Conservation (phyloP, 2,113 vertebrate genomes). For the Boleophthalmus pectinirostris region DNA sequence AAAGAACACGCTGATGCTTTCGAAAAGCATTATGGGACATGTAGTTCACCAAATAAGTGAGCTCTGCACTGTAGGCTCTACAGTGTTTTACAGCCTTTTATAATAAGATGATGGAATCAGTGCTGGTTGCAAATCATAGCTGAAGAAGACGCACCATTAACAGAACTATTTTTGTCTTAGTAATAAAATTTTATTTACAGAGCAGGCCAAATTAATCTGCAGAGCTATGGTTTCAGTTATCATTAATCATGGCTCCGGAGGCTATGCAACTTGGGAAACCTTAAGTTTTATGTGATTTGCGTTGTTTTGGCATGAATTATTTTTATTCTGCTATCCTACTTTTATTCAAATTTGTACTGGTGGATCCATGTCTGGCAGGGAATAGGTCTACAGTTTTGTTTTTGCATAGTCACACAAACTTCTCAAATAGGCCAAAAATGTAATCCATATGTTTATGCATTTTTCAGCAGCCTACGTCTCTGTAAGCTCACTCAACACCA, state of each 20-base stretch:
- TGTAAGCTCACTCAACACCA: neutral
- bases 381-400: neutral
- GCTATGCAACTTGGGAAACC: neutral
- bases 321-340: neutral
- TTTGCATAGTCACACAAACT: neutral
- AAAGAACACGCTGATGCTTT: neutral
- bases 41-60: conserved; percentile 15
- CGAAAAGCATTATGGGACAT: conserved; percentile 51
- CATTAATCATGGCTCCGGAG: no score
- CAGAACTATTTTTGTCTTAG: no score
- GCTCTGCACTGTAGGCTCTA: no score
- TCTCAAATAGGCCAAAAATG: neutral
- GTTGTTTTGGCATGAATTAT: neutral
- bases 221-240: no score
- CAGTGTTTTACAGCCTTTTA: no score
- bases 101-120: neutral
- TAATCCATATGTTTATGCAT: neutral
- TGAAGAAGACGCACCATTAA: no score
- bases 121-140: no score
- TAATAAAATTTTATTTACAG: neutral
- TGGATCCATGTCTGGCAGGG: neutral
- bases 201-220: no score
- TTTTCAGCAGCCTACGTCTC: neutral
- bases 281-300: neutral
- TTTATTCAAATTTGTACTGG: neutral